phyloP scores from a whole-genome alignment of 2,113 vertebrate species.

The Sitta europaea region DNA sequence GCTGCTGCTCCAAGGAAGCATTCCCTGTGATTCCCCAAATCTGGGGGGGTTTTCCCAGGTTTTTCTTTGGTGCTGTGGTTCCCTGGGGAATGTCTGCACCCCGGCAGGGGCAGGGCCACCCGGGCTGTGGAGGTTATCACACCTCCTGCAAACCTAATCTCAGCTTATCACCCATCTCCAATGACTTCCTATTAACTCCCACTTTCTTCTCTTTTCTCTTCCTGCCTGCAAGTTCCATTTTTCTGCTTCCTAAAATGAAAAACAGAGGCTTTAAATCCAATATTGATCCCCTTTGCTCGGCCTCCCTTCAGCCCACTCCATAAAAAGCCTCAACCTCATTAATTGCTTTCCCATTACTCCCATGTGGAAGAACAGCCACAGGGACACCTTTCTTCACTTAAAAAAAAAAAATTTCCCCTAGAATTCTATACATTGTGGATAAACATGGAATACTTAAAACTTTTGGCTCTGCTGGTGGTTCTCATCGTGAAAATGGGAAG shows the following conservation, averaged over 20 bases:
- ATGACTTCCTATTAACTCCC: slow-evolving; percentile 64
- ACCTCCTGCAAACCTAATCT: slow-evolving; percentile 19
- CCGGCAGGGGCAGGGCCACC: rapidly evolving
- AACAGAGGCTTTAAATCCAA: neutral
- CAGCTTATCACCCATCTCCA: slow-evolving; percentile 49
- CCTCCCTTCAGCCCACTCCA: neutral
- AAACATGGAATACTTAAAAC: rapidly evolving
- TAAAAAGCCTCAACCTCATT: neutral
- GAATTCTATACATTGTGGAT: neutral
- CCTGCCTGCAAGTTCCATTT: neutral
- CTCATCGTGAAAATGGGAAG: neutral
- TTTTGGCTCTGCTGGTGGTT: neutral
- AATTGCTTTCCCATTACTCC: neutral
- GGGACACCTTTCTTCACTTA: too few relatives aligned
- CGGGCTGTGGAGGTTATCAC: neutral
- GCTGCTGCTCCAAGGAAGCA: rapidly evolving
- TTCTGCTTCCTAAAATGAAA: slow-evolving; percentile 32
- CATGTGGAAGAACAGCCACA: neutral
- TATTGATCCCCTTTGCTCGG: neutral
- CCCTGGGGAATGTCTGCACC: neutral
- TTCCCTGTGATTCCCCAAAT: neutral
- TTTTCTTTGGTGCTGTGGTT: neutral
- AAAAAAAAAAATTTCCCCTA: too few relatives aligned
- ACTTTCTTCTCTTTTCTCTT: slow-evolving; percentile 27
- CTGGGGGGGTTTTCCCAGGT: neutral